Percentiles rank a stretch among this genome's conserved stretches.
Conservation (phyloP, 2,888 invertebrate genomes). For the Torymus aiolomorphi region DNA sequence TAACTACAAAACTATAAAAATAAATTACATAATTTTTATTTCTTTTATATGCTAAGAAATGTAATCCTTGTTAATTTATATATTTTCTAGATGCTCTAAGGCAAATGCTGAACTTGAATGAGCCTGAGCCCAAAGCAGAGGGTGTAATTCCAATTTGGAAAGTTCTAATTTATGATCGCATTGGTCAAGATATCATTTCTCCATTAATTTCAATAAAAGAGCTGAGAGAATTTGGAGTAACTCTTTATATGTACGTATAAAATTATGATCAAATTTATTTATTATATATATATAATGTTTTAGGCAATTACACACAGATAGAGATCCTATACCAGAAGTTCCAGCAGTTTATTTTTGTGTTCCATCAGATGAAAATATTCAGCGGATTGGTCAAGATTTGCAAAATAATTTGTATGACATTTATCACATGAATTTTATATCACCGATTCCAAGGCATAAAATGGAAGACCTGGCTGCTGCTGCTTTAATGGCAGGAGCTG, state of each 20-base stretch:
- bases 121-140: slow-evolving; percentile 84
- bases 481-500: slow-evolving; percentile 92
- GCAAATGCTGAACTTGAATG: slow-evolving; percentile 96
- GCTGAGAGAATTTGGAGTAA: slow-evolving; percentile 95
- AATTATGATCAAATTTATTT: not conserved
- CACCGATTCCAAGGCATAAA: slow-evolving; percentile 93
- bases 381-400: slow-evolving; percentile 92
- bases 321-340: slow-evolving; percentile 97
- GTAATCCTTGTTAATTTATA: slow-evolving; percentile 8
- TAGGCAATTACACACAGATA: slow-evolving; percentile 90
- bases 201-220: slow-evolving; percentile 97
- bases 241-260: slow-evolving; percentile 92
- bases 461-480: slow-evolving; percentile 96
- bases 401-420: slow-evolving; percentile 93
- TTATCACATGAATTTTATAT: slow-evolving; percentile 97
- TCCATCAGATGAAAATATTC: slow-evolving; percentile 96
- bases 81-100: slow-evolving; percentile 87
- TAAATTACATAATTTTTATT: too few relatives aligned
- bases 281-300: slow-evolving; percentile 48
- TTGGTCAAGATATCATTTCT: slow-evolving; percentile 98
- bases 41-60: not conserved
- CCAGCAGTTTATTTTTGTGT: slow-evolving; percentile 99
- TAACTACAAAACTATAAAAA: too few relatives aligned
- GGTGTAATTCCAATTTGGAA: slow-evolving; percentile 96
- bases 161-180: slow-evolving; percentile 95